Evolutionary conservation across 2,888 invertebrate genomes (phyloP).

Genomic region (Litoditis marina): DNA sequence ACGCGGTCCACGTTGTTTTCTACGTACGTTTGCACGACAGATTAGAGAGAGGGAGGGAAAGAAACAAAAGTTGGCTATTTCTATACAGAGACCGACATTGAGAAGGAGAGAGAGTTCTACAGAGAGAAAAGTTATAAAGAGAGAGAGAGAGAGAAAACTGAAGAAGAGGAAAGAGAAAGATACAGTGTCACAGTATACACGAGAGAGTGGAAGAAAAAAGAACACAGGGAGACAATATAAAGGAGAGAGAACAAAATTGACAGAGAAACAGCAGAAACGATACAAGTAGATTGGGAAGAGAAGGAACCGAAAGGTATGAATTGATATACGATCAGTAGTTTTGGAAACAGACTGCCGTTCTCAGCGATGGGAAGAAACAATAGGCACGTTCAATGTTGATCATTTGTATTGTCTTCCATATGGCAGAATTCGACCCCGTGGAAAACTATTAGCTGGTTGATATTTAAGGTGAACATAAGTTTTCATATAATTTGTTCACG

Average conservation of each 20-base stretch:
- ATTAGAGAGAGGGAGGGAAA: neutral
- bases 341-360: no score
- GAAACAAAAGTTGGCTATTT: neutral
- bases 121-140: neutral
- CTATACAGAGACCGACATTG: neutral
- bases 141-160: neutral
- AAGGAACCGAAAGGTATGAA: neutral
- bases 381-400: no score
- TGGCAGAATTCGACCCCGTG: no score
- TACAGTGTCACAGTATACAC: neutral
- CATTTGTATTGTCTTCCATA: no score
- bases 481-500: no score
- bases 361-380: no score
- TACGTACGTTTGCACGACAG: no score
- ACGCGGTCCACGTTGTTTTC: no score
- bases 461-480: no score
- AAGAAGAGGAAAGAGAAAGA: neutral
- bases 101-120: neutral
- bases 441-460: no score
- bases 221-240: constrained; percentile 16
- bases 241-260: constrained; percentile 4
- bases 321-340: no score
- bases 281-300: neutral
- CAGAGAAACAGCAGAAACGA: constrained; percentile 8
- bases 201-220: neutral